Evolutionary conservation across 2,888 invertebrate genomes (phyloP).

Genomic region (Agrochola lychnidis): DNA sequence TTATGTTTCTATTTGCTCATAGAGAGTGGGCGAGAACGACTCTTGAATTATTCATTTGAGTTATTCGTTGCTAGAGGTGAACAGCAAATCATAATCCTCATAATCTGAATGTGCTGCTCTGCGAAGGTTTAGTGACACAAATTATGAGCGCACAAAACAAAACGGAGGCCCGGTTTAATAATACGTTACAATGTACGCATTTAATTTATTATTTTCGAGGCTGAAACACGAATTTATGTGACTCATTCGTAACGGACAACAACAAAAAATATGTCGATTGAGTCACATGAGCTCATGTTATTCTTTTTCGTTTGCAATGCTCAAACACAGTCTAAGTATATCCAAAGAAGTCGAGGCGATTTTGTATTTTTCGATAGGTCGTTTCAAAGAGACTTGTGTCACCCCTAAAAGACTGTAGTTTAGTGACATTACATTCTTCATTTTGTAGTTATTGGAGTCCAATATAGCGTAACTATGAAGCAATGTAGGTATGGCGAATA

Average conservation of each 20-base stretch:
- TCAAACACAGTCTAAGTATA: neutral
- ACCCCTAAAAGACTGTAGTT: neutral
- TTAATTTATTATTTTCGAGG: slow-evolving; percentile 37
- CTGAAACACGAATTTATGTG: slow-evolving; percentile 31
- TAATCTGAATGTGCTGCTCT: slow-evolving; percentile 62
- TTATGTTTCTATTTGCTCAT: slow-evolving; percentile 67
- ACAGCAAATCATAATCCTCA: slow-evolving; percentile 67
- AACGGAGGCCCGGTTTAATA: slow-evolving; percentile 41
- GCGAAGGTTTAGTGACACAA: slow-evolving; percentile 60
- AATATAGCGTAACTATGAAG: neutral
- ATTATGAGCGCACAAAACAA: slow-evolving; percentile 55
- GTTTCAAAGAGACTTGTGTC: slow-evolving; percentile 24
- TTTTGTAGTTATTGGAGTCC: neutral
- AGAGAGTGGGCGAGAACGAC: slow-evolving; percentile 53
- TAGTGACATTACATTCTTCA: neutral
- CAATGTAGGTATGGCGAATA: slow-evolving; percentile 3
- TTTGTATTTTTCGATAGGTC: slow-evolving; percentile 1
- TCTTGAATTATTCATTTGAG: slow-evolving; percentile 68
- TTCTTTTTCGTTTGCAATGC: slow-evolving; percentile 21
- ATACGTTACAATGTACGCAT: slow-evolving; percentile 39
- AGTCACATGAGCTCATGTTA: slow-evolving; percentile 12
- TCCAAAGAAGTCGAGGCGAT: neutral
- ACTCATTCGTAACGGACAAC: slow-evolving; percentile 26
- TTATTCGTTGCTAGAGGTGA: slow-evolving; percentile 60
- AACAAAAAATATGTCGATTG: slow-evolving; percentile 35